phyloP scores from a whole-genome alignment of 2,888 invertebrate genomes.

The Drosophila mercatorum region DNA sequence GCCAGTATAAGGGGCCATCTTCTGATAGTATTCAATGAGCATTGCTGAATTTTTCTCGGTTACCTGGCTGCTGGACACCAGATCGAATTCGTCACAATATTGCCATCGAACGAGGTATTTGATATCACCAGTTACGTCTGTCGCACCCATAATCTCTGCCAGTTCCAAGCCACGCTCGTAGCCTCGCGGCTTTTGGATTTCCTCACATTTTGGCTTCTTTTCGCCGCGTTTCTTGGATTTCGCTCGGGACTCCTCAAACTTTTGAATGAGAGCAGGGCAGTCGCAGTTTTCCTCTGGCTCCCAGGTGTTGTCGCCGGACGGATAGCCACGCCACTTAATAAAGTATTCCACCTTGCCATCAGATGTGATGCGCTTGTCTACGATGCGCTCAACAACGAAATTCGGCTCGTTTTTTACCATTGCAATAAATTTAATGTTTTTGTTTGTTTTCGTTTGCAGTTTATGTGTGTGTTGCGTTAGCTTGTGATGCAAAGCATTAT shows the following conservation, averaged over 20 bases:
- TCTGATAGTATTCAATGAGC: constrained; percentile 88
- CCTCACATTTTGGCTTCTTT: constrained; percentile 86
- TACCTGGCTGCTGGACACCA: constrained; percentile 87
- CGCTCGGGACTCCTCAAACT: constrained; percentile 91
- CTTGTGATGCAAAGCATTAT: constrained; percentile 14
- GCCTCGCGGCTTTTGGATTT: constrained; percentile 89
- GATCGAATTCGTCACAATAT: constrained; percentile 88
- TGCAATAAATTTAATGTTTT: background rate
- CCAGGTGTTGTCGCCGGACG: constrained; percentile 96
- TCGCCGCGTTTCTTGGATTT: constrained; percentile 85
- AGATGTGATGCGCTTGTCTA: constrained; percentile 90
- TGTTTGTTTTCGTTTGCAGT: constrained; percentile 11
- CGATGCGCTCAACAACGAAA: constrained; percentile 95
- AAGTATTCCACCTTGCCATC: constrained; percentile 90
- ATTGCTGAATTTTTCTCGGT: constrained; percentile 87
- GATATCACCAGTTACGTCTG: constrained; percentile 93
- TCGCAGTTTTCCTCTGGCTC: constrained; percentile 97
- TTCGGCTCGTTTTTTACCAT: constrained; percentile 87
- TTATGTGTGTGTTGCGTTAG: constrained; percentile 7
- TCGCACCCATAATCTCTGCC: constrained; percentile 95
- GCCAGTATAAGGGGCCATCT: constrained; percentile 83
- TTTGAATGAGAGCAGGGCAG: constrained; percentile 93
- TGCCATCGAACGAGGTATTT: constrained; percentile 97
- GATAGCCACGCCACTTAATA: constrained; percentile 92
- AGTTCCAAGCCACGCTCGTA: constrained; percentile 92